A percentile compares a stretch with the other conserved stretches of the same genome.
These are phyloP conservation scores for Molossus molossus DNA, from an alignment of 2,797 vertebrate species.

Conservation along the genomic window DNA sequence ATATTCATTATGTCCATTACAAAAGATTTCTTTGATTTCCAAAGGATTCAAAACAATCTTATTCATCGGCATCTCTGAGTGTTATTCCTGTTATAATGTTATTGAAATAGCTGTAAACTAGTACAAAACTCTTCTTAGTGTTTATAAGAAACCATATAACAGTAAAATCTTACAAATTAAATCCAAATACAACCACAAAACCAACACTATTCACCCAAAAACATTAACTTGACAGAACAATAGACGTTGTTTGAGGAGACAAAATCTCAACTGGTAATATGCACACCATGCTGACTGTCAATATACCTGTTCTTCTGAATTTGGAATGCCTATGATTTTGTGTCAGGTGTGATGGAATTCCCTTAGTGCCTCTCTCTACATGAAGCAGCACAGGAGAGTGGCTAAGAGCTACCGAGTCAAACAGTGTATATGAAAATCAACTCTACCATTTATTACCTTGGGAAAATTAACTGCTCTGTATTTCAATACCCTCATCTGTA, in stretches of 20 bases:
- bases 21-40: conserved; percentile 19
- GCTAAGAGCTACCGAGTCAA: background rate
- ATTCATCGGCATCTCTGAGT: background rate
- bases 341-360: background rate
- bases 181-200: conserved; percentile 57
- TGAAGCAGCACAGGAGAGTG: background rate
- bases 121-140: background rate
- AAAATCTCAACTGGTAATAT: conserved; percentile 41
- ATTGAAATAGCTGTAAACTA: conserved; percentile 37
- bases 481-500: conserved; percentile 23
- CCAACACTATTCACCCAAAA: conserved; percentile 14
- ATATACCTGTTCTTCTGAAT: background rate
- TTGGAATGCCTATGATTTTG: background rate
- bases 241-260: background rate
- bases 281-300: conserved; percentile 16
- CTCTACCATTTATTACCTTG: background rate
- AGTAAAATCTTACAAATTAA: conserved; percentile 62
- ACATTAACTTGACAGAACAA: conserved; percentile 52
- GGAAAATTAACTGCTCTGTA: conserved; percentile 48
- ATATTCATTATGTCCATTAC: background rate
- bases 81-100: background rate
- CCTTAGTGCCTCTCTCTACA: background rate
- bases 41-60: conserved; percentile 54
- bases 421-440: conserved; percentile 30
- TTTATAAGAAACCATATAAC: conserved; percentile 29